Conservation (phyloP, 2,888 invertebrate species). For the Eupithecia exiguata region DNA sequence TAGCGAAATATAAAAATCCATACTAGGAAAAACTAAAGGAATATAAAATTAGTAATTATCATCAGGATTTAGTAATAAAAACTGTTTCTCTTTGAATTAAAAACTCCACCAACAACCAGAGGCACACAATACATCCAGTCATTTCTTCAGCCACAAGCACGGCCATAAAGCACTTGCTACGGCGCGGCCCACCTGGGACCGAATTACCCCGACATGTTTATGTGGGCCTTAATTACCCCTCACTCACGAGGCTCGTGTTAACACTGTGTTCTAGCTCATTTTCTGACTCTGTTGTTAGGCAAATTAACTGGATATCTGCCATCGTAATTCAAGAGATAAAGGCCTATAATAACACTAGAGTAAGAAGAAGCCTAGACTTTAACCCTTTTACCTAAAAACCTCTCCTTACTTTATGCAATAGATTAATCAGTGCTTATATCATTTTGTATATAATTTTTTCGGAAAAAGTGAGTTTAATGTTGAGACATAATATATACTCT, state of each 20-base stretch:
- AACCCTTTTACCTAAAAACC: neutral
- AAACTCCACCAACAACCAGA: neutral
- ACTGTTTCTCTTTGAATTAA: neutral
- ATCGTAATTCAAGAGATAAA: neutral
- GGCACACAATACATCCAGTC: neutral
- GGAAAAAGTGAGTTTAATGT: neutral
- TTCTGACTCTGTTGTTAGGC: neutral
- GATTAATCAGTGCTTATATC: neutral
- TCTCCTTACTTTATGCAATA: neutral
- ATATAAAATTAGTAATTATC: too few species aligned
- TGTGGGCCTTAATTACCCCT: slow-evolving; percentile 37
- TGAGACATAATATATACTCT: neutral
- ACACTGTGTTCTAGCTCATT: slow-evolving; percentile 12
- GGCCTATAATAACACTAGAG: neutral
- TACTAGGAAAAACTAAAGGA: too few species aligned
- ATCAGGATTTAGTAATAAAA: neutral
- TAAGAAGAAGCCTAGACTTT: neutral
- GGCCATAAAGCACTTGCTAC: slow-evolving; percentile 9
- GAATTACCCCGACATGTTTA: slow-evolving; percentile 45
- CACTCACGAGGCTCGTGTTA: slow-evolving; percentile 28
- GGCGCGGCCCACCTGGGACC: slow-evolving; percentile 42
- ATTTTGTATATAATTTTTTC: too few species aligned
- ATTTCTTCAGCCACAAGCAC: neutral
- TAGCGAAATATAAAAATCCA: too few species aligned
- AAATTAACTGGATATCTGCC: neutral